Percentiles rank a stretch among this genome's conserved stretches.
Conservation (phyloP, 1,140 invertebrate genomes). For the Ostrea edulis region DNA sequence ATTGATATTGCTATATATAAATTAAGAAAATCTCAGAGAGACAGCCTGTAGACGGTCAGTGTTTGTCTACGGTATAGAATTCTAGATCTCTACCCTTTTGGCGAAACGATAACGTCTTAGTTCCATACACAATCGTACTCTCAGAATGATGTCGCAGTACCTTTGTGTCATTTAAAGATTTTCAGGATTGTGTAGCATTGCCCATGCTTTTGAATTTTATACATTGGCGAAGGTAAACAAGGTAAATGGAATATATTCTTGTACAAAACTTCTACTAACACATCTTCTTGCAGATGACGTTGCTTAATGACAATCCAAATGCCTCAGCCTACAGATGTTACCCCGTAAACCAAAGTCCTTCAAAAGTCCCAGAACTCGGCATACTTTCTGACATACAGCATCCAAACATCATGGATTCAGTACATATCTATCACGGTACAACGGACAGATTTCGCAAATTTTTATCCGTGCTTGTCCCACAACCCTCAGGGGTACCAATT, state of each 20-base stretch:
- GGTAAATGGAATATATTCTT: too few relatives aligned
- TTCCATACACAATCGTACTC: too few relatives aligned
- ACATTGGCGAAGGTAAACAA: too few relatives aligned
- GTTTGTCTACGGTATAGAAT: neutral
- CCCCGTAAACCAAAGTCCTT: neutral
- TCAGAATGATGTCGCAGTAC: too few relatives aligned
- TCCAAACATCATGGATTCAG: neutral
- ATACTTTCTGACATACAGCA: neutral
- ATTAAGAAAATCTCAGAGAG: neutral
- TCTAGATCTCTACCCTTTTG: too few relatives aligned
- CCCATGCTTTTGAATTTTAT: too few relatives aligned
- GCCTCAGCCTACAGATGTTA: neutral
- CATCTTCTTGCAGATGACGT: neutral
- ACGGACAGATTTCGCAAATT: conserved; percentile 4
- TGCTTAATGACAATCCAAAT: neutral
- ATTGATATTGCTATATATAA: neutral
- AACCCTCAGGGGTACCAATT: conserved; percentile 42
- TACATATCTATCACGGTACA: neutral
- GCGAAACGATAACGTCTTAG: too few relatives aligned
- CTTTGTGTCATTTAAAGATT: too few relatives aligned
- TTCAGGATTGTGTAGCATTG: too few relatives aligned
- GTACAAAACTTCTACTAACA: neutral
- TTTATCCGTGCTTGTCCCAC: neutral
- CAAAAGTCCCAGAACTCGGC: neutral
- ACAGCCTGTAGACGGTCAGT: too few relatives aligned